These are phyloP conservation scores for Spermophilus dauricus DNA, from an alignment of 2,113 vertebrate genomes.

Conservation along the genomic window DNA sequence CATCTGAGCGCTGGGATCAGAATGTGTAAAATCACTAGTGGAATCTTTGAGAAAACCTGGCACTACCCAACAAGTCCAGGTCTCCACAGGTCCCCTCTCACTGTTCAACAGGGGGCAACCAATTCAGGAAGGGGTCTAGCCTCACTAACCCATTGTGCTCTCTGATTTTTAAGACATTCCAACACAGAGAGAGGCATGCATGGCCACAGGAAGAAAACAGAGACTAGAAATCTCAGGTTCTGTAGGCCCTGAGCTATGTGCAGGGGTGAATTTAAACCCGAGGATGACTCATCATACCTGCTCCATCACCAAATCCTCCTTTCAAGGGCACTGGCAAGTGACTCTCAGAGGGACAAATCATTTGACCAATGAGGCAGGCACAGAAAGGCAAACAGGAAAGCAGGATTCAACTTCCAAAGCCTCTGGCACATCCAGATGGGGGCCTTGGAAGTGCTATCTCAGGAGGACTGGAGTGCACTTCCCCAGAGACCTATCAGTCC, in stretches of 20 bases:
- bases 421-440: background rate
- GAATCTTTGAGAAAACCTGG: background rate
- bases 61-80: background rate
- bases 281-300: background rate
- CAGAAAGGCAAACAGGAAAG: background rate
- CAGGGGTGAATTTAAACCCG: background rate
- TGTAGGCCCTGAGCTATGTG: background rate
- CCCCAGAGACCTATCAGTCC: background rate
- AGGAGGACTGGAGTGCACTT: background rate
- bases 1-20: background rate
- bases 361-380: background rate
- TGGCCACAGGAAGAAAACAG: background rate
- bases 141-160: background rate
- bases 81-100: background rate
- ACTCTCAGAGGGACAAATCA: background rate
- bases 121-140: background rate
- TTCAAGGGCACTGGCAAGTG: background rate
- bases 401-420: background rate
- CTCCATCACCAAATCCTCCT: background rate
- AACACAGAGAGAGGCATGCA: background rate
- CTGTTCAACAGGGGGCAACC: background rate
- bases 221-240: background rate
- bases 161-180: constrained; percentile 32
- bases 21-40: background rate
- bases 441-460: background rate